Percentiles rank a stretch among this genome's conserved stretches.
phyloP scores from a whole-genome alignment of 35 echinoderm and acorn worm genomes.

The Hemicentrotus pulcherrimus region DNA sequence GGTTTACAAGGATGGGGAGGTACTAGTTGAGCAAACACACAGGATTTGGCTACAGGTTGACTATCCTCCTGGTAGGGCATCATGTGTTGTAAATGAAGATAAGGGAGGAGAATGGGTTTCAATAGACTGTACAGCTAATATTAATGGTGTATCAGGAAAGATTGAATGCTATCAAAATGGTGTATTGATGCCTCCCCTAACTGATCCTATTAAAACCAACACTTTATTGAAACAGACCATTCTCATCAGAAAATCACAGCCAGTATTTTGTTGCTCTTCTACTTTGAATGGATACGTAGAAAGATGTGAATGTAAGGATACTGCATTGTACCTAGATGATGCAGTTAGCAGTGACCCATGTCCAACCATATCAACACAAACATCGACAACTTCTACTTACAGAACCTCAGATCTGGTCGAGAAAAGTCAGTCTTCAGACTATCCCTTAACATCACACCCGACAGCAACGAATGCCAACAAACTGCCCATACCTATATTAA shows the following conservation, averaged over 20 bases:
- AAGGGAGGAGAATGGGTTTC: background rate
- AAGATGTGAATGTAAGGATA: background rate
- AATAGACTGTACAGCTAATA: background rate
- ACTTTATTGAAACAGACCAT: background rate
- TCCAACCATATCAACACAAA: background rate
- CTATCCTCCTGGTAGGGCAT: background rate
- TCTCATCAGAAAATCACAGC: background rate
- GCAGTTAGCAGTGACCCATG: background rate
- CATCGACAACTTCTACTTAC: too few species aligned
- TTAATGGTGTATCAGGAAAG: background rate
- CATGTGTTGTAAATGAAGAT: background rate
- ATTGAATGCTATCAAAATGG: background rate
- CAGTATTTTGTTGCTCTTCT: background rate
- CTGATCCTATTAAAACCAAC: background rate
- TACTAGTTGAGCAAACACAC: background rate
- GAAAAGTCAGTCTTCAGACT: too few species aligned
- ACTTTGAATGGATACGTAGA: background rate
- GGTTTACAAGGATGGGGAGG: background rate
- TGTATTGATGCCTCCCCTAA: background rate
- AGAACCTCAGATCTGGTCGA: too few species aligned
- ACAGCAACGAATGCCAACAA: too few species aligned
- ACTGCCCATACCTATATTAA: too few species aligned
- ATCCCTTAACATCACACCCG: too few species aligned
- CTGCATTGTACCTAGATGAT: background rate
- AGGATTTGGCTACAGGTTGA: background rate